These are phyloP conservation scores for Aphelenchoides avenae DNA, from an alignment of 1,140 invertebrate genomes.

Conservation along the genomic window DNA sequence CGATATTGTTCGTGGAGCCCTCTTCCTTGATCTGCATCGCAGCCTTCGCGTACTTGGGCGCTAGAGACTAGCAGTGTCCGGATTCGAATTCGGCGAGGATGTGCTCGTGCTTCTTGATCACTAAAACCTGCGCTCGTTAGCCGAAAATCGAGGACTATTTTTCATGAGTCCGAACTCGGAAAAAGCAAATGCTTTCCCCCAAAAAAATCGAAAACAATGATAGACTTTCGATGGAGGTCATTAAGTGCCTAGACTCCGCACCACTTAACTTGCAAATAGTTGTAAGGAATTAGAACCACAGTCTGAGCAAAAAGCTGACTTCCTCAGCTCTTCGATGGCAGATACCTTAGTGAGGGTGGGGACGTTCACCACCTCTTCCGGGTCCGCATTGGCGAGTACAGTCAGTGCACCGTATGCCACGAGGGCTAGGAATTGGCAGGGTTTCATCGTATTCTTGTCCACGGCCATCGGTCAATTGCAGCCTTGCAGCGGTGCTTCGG, in stretches of 20 bases:
- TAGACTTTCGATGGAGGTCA: too few species aligned
- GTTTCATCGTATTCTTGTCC: too few species aligned
- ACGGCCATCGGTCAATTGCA: too few species aligned
- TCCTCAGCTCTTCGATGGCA: slow-evolving; percentile 2
- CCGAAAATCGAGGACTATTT: slow-evolving; percentile 40
- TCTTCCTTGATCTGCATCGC: slow-evolving; percentile 75
- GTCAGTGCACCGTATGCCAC: too few species aligned
- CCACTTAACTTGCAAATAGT: too few species aligned
- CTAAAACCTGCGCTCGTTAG: slow-evolving; percentile 58
- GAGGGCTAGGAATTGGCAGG: too few species aligned
- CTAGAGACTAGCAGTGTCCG: slow-evolving; percentile 93
- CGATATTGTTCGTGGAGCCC: slow-evolving; percentile 79
- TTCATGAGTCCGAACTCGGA: neutral
- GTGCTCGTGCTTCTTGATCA: slow-evolving; percentile 54
- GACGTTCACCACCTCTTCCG: slow-evolving; percentile 58
- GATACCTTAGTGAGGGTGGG: slow-evolving; percentile 51
- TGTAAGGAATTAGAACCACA: too few species aligned
- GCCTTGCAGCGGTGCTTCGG: too few species aligned
- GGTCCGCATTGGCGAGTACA: slow-evolving; percentile 31
- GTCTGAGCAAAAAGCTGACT: neutral
- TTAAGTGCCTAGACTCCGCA: too few species aligned
- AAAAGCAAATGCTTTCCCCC: too few species aligned
- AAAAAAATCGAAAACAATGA: too few species aligned
- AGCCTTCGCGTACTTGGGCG: slow-evolving; percentile 88
- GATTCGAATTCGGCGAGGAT: slow-evolving; percentile 69